Evolutionary conservation across 2,113 vertebrate genomes (phyloP).

Genomic region (Sorex araneus): DNA sequence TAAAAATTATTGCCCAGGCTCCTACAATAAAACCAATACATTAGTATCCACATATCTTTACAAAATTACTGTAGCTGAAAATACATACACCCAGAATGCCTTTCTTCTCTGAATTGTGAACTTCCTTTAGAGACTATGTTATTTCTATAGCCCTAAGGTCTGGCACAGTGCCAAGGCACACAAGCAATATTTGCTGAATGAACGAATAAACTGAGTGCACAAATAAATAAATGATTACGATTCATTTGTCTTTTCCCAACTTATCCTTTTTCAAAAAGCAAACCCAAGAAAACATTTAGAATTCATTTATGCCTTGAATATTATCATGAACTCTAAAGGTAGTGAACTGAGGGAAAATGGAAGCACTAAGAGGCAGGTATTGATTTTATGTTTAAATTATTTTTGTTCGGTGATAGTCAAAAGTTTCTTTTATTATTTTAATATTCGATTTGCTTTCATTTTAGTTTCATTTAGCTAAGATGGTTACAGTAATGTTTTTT

Average conservation of each 20-base stretch:
- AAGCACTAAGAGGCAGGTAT: slow-evolving; percentile 23
- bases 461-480: too few species aligned
- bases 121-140: neutral
- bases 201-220: slow-evolving; percentile 50
- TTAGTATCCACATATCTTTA: slow-evolving; percentile 39
- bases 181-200: slow-evolving; percentile 52
- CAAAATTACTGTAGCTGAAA: slow-evolving; percentile 33
- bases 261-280: neutral
- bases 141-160: slow-evolving; percentile 8
- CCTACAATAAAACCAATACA: neutral
- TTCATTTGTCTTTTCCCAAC: slow-evolving; percentile 40
- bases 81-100: neutral
- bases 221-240: slow-evolving; percentile 16
- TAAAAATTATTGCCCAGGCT: neutral
- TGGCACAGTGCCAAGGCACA: slow-evolving; percentile 9
- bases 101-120: slow-evolving; percentile 9
- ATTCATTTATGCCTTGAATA: slow-evolving; percentile 40
- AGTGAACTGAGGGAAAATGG: slow-evolving; percentile 2
- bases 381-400: slow-evolving; percentile 60
- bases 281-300: slow-evolving; percentile 49
- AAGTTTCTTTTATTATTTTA: neutral
- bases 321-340: slow-evolving; percentile 41
- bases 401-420: slow-evolving; percentile 58
- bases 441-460: too few species aligned
- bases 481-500: too few species aligned